These are phyloP conservation scores for Gasteruption jaculator DNA, from an alignment of 2,888 invertebrate genomes.

Conservation along the genomic window DNA sequence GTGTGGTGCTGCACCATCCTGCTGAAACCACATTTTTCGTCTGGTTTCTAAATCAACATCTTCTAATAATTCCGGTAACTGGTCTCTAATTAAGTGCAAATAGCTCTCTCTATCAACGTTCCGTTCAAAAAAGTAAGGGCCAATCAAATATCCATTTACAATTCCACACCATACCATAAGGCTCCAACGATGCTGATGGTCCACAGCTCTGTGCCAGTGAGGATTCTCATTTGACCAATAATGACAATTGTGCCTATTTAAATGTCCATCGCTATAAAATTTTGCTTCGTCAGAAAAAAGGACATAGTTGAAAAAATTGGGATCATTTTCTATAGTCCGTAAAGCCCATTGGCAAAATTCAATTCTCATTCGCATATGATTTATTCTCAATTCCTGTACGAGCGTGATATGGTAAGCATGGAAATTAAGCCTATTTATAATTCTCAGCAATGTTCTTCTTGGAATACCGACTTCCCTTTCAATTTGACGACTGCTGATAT, in stretches of 20 bases:
- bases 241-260: constrained; percentile 7
- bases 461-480: no score
- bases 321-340: background rate
- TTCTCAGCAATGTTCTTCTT: no score
- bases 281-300: constrained; percentile 6
- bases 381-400: no score
- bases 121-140: constrained; percentile 2
- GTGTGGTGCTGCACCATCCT: no score
- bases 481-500: no score
- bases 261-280: constrained; percentile 4
- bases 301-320: constrained; percentile 1
- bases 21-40: no score
- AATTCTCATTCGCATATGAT: constrained; percentile 1
- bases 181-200: constrained; percentile 3
- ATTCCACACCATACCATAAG: constrained; percentile 8
- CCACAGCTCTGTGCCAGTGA: constrained; percentile 7
- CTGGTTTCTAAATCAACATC: no score
- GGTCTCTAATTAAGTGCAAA: no score
- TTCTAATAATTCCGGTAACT: no score
- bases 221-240: constrained; percentile 13
- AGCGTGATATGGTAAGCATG: no score
- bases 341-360: constrained; percentile 4
- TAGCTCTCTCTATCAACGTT: constrained; percentile 2
- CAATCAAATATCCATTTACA: constrained; percentile 1
- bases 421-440: no score